Evolutionary conservation across 2,113 vertebrate species (phyloP), one percentile per base, ranked within the genome.

Genomic region (Triplophysa rosa): DNA sequence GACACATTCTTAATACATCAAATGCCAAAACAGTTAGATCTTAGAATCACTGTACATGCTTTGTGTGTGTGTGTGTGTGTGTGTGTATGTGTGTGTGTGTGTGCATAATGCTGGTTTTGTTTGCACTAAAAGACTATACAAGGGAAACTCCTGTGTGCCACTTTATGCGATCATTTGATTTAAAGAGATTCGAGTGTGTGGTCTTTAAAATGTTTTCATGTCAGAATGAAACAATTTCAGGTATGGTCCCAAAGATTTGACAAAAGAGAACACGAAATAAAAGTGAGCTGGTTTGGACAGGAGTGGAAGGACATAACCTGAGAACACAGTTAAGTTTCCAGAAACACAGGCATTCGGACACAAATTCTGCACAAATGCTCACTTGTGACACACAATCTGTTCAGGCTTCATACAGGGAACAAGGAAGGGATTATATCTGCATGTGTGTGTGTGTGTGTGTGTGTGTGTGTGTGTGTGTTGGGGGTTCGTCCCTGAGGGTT

Each of bases 101-200:
- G 69, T 69, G 52, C n/a, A n/a, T 54, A 19, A 54, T 89, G 89
- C 90, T 91, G 89, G 90, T 90, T 90, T 83, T 87, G 79, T 88
- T 89, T 88, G 87, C 83, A 87, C 86, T 79, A 88, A 88, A 83
- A 83, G 37, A 67, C 85, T 77, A 17, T 70, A 54, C 67, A 70
- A 70, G 47, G 47, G 24, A 52, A 69, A 9, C 67, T 52, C 16
- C 23, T 19, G 24, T 29, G 16, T 11, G 19, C 52, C 16, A n/a
- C 24, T 52, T 33, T 26, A 56, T 26, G 40, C 19, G 4, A 12
- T 72, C 33, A 40, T 13, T 21, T 58, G 26, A 40, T 10, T 42
- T 16, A 49, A 23, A 9, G 26, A 61, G 12, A 23, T 49, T 62
- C 33, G 24, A 63, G 17, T 63, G 66, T 16, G 24, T 40, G 58